Conservation (phyloP, 2,797 vertebrate genomes). For the Sebastes minor region DNA sequence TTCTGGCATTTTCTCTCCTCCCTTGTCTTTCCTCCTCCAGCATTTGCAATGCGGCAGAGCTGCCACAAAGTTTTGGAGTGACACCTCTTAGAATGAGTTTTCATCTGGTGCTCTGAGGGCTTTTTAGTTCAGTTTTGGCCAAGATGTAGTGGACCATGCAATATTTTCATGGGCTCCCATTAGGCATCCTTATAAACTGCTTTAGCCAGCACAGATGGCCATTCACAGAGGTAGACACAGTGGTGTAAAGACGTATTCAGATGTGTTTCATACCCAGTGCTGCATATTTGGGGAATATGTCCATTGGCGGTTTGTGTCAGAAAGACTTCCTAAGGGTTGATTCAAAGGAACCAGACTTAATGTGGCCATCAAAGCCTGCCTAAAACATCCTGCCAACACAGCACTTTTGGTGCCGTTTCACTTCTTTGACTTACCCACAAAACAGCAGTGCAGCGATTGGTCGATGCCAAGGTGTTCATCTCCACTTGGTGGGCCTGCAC, state of each 20-base stretch:
- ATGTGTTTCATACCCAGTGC: not conserved
- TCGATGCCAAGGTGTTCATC: not conserved
- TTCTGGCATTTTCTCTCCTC: not conserved
- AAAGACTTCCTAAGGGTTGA: conserved; percentile 4
- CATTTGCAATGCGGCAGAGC: not conserved
- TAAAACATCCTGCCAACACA: conserved; percentile 17
- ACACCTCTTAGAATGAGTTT: not conserved
- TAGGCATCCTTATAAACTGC: conserved; percentile 5
- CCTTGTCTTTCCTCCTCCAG: not conserved
- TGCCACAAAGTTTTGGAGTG: not conserved
- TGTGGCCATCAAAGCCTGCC: conserved; percentile 10
- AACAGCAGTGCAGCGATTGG: not conserved
- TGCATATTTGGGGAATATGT: not conserved
- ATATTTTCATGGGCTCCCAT: conserved; percentile 22
- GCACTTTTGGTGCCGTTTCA: conserved; percentile 8
- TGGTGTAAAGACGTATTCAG: conserved; percentile 4
- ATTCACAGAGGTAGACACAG: conserved; percentile 3
- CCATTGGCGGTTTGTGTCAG: not conserved
- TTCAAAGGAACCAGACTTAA: conserved; percentile 19
- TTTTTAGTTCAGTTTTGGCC: conserved; percentile 6
- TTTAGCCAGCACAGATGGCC: conserved; percentile 42
- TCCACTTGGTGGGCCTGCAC: conserved; percentile 5
- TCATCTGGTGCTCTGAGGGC: conserved; percentile 1
- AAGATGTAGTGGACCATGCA: conserved; percentile 7
- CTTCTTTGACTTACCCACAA: not conserved